Percentiles rank a stretch among this genome's conserved stretches.
Conservation (phyloP, 2,797 vertebrate genomes). For the Furcifer pardalis region DNA sequence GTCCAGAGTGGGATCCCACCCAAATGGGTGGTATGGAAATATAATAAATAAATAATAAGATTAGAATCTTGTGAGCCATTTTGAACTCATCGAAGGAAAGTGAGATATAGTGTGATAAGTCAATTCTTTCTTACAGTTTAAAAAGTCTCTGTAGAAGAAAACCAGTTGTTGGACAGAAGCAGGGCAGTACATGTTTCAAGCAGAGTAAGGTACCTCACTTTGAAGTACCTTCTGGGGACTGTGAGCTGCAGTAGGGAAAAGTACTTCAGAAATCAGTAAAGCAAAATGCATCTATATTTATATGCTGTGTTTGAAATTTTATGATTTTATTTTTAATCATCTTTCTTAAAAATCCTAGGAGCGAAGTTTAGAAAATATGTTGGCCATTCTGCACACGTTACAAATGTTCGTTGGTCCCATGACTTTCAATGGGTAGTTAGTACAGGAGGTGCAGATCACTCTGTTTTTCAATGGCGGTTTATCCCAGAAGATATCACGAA, state of each 20-base stretch:
- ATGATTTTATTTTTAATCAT: neutral
- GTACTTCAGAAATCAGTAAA: no score
- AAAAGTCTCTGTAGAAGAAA: neutral
- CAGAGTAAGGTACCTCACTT: no score
- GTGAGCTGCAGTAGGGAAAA: no score
- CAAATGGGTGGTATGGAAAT: no score
- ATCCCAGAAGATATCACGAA: slow-evolving; percentile 92
- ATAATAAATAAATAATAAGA: no score
- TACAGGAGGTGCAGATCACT: slow-evolving; percentile 94
- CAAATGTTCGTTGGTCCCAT: slow-evolving; percentile 93
- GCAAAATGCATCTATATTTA: neutral
- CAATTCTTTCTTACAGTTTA: neutral
- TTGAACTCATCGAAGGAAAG: no score
- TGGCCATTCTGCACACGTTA: slow-evolving; percentile 95
- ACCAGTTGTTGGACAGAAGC: neutral
- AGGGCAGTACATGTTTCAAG: neutral
- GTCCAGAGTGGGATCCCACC: no score
- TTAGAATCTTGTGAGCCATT: no score
- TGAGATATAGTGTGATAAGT: no score
- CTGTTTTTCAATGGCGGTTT: slow-evolving; percentile 96
- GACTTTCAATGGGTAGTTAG: slow-evolving; percentile 96
- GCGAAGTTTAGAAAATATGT: slow-evolving; percentile 95
- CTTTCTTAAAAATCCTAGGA: slow-evolving; percentile 74
- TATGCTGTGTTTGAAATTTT: neutral
- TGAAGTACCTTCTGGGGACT: no score